Base-by-base conservation (phyloP, 2,113 vertebrate species). In the Ancistrus triradiatus region DNA sequence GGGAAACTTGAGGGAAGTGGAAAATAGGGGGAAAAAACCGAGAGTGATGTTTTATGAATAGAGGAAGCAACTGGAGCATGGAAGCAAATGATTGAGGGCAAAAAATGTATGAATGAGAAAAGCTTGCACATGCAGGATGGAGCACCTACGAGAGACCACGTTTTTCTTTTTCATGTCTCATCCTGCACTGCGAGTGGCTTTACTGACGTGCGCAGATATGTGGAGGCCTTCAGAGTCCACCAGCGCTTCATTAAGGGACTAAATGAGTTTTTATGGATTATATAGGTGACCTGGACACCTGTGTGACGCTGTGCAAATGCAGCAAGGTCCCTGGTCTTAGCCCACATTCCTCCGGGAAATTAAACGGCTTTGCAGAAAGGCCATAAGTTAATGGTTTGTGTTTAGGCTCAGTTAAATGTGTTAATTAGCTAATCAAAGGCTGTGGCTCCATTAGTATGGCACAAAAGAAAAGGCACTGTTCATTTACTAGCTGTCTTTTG, bases 361-460 rank as follows among this genome's bases (percentile, higher is more conserved):
- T 65, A 62, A 70, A 57, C 53, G 58, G 67, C 70, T 59, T 69
- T 47, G 35, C 49, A 62, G 31, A 61, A 50, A 65, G 67, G 70
- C 58, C 63, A 73, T 6, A 52, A 65, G 64, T 74, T 71, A 74
- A 71, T 71, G 61, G 63, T 61, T 71, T 71, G 44, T 70, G 52
- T 60, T 75, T 66, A 70, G 74, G 70, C 37, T 49, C 44, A 48
- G 43, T 72, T 48, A 53, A 64, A 62, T 61, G 50, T 7, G 35
- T 60, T 70, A 69, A 66, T 75, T 69, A 65, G 58, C 68, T 60
- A 70, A 59, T 75, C 70, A 28, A 59, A 67, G 27, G 38, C 52
- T 37, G 49, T 49, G 35, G 21, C 62, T 48, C 4, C 21, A 14
- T 28, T 42, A 15, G 48, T 51, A 14, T 15, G 11, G n/a, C 38